Percentiles rank a stretch among this genome's conserved stretches.
Evolutionary conservation across 2,113 vertebrate genomes (phyloP).

Genomic region (Dicaeum eximium): DNA sequence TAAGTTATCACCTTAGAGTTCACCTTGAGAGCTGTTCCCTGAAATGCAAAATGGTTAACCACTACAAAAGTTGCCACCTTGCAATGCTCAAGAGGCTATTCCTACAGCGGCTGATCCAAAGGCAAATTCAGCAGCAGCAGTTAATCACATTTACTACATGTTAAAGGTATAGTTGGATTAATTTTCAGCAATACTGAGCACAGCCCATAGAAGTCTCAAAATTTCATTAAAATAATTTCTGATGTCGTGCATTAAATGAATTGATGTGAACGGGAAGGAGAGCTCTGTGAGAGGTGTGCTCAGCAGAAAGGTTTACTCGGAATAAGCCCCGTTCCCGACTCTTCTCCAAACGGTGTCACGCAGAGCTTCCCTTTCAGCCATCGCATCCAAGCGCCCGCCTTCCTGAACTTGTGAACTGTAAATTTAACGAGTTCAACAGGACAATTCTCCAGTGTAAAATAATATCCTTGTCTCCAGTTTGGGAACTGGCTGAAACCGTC

Average conservation of each 20-base stretch:
- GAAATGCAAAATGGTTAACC: not conserved
- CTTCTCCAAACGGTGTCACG: not conserved
- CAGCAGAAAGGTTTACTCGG: not conserved
- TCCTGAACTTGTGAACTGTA: constrained; percentile 6
- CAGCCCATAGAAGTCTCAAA: not conserved
- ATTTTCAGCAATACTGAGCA: not conserved
- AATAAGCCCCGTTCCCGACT: not conserved
- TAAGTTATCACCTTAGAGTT: not conserved
- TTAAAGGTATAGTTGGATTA: not conserved
- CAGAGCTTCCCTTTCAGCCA: not conserved
- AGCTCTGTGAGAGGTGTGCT: not conserved
- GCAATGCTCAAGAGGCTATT: not conserved
- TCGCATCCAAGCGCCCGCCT: not conserved
- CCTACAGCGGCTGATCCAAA: not conserved
- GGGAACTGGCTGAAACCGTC: constrained; percentile 2
- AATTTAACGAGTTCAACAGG: constrained; percentile 10
- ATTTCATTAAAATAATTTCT: not conserved
- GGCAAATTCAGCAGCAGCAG: not conserved
- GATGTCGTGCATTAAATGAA: not conserved
- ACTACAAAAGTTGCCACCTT: not conserved
- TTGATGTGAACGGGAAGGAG: not conserved
- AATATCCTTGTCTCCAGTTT: constrained; percentile 42
- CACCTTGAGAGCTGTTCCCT: not conserved
- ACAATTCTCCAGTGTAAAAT: constrained; percentile 35
- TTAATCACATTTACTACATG: not conserved